Conservation (phyloP, 2,888 invertebrate genomes). For the Shargacucullia verbasci region DNA sequence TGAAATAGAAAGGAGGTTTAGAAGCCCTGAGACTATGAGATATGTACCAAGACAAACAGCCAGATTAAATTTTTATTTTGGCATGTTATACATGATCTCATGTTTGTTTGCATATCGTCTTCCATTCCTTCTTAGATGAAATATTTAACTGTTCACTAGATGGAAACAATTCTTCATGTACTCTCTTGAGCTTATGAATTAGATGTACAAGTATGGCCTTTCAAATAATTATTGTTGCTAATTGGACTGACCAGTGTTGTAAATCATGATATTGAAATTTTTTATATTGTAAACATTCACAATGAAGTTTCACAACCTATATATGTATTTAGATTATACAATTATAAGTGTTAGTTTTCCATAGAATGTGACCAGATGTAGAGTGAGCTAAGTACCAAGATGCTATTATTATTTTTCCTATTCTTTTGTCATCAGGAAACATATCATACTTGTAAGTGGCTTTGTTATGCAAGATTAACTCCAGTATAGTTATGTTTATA, state of each 20-base stretch:
- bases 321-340: no score
- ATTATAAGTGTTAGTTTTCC: no score
- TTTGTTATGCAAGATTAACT: slow-evolving; percentile 18
- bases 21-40: slow-evolving; percentile 93
- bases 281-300: slow-evolving; percentile 35
- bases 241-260: slow-evolving; percentile 19
- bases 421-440: slow-evolving; percentile 10
- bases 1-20: slow-evolving; percentile 96
- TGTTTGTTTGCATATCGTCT: slow-evolving; percentile 92
- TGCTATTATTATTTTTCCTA: slow-evolving; percentile 1
- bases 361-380: slow-evolving; percentile 8
- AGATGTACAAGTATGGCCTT: slow-evolving; percentile 23
- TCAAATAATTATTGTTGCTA: slow-evolving; percentile 12
- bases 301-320: no score
- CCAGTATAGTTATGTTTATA: slow-evolving; percentile 14
- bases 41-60: slow-evolving; percentile 96
- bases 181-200: slow-evolving; percentile 29
- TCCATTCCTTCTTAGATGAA: slow-evolving; percentile 87
- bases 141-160: slow-evolving; percentile 11
- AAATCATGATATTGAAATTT: slow-evolving; percentile 14
- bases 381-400: slow-evolving; percentile 3
- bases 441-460: background rate
- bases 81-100: slow-evolving; percentile 95
- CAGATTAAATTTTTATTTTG: slow-evolving; percentile 96
- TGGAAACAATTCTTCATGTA: slow-evolving; percentile 17